phyloP scores from a whole-genome alignment of 1,140 invertebrate genomes.

The Cydia splendana region DNA sequence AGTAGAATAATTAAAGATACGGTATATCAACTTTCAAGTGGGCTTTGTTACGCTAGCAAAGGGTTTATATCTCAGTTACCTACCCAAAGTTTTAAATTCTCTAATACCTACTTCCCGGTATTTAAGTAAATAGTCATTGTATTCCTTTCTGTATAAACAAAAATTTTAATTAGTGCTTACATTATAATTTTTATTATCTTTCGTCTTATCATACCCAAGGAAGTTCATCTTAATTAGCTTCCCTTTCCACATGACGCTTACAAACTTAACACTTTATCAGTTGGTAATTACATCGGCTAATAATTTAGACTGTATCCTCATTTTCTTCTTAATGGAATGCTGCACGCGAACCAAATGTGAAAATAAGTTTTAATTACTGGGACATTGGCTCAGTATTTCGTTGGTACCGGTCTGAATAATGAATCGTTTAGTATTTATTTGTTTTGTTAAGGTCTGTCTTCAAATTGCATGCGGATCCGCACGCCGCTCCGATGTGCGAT shows the following conservation, averaged over 20 bases:
- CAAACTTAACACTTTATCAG: slow-evolving; percentile 43
- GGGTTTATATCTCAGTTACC: too few relatives aligned
- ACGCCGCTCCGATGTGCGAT: too few relatives aligned
- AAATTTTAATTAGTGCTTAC: too few relatives aligned
- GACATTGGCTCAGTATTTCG: slow-evolving; percentile 10
- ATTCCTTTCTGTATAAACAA: too few relatives aligned
- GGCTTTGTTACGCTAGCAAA: too few relatives aligned
- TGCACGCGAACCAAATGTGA: slow-evolving; percentile 49
- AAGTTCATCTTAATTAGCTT: slow-evolving; percentile 1
- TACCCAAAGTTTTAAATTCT: too few relatives aligned
- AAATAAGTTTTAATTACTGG: slow-evolving; percentile 54
- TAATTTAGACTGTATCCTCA: slow-evolving; percentile 42
- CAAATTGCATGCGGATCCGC: too few relatives aligned
- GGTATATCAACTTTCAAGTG: slow-evolving; percentile 54
- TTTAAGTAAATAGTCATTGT: too few relatives aligned
- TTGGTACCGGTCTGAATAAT: slow-evolving; percentile 5
- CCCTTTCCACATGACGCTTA: slow-evolving; percentile 23
- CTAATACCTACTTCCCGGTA: too few relatives aligned
- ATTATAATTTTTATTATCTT: background rate
- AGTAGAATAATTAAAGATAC: slow-evolving; percentile 51
- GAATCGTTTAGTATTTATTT: slow-evolving; percentile 35
- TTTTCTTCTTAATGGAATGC: slow-evolving; percentile 37
- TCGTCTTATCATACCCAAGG: background rate
- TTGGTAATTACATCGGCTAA: slow-evolving; percentile 43
- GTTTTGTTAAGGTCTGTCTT: slow-evolving; percentile 42